Evolutionary conservation across 2,888 invertebrate species (phyloP).

Genomic region (Chymomyza caudatula): DNA sequence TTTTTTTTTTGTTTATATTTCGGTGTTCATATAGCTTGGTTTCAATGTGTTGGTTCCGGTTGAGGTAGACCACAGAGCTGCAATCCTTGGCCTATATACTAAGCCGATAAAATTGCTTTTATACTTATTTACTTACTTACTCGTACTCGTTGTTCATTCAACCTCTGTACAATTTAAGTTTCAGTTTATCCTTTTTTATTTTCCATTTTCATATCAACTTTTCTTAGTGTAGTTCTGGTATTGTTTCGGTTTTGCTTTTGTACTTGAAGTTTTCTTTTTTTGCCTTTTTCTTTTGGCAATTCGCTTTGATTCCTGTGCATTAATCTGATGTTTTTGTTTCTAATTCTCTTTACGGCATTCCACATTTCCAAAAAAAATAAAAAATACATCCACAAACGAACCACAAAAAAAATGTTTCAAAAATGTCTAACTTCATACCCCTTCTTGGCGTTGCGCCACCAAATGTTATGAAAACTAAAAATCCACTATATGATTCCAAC

Average conservation of each 20-base stretch:
- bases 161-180: conserved; percentile 23
- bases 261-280: conserved; percentile 44
- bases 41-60: conserved; percentile 11
- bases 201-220: conserved; percentile 28
- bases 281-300: conserved; percentile 19
- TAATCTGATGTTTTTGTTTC: conserved; percentile 17
- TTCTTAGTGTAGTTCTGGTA: conserved; percentile 12
- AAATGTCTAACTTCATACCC: conserved; percentile 13
- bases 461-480: conserved; percentile 10
- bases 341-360: conserved; percentile 14
- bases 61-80: conserved; percentile 2
- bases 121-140: background rate
- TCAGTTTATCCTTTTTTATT: conserved; percentile 5
- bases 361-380: conserved; percentile 25
- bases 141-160: conserved; percentile 24
- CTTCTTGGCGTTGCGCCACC: conserved; percentile 1
- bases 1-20: conserved; percentile 1
- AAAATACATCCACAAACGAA: conserved; percentile 29
- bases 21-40: background rate
- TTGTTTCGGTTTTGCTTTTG: conserved; percentile 37
- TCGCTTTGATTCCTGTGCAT: background rate
- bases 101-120: background rate
- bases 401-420: conserved; percentile 12
- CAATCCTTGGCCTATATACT: background rate
- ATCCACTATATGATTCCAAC: conserved; percentile 12